A percentile compares a stretch with the other conserved stretches of the same genome.
Evolutionary conservation across 2,113 vertebrate genomes (phyloP).

Genomic region (Leptosomus discolor): DNA sequence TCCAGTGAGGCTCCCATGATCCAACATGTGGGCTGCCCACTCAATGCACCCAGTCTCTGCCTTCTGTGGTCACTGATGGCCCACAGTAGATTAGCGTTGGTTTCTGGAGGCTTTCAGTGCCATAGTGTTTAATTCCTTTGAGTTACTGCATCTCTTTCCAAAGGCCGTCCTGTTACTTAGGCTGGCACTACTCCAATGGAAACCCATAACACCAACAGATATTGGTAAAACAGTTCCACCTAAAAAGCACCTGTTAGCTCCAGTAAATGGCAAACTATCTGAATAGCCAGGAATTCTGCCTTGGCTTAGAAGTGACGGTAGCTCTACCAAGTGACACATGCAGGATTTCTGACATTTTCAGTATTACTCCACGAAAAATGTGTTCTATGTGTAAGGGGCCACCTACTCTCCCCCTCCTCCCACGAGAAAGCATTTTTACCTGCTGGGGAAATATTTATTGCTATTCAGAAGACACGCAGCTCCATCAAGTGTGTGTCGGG

Average conservation of each 20-base stretch:
- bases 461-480: slow-evolving; percentile 99
- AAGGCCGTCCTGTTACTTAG: neutral
- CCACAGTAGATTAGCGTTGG: neutral
- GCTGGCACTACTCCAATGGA: neutral
- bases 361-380: neutral
- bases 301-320: neutral
- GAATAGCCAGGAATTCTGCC: neutral
- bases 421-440: slow-evolving; percentile 74
- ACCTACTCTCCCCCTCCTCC: neutral
- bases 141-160: neutral
- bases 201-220: neutral
- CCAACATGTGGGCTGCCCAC: neutral
- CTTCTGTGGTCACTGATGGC: neutral
- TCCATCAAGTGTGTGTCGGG: slow-evolving; percentile 97
- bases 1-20: neutral
- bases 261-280: neutral
- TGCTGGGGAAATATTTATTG: slow-evolving; percentile 99
- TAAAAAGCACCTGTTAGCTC: neutral
- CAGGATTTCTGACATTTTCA: neutral
- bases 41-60: neutral
- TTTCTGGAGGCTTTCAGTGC: neutral
- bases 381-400: neutral
- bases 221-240: neutral
- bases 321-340: neutral
- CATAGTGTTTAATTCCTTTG: neutral